These are phyloP conservation scores for Nothobranchius furzeri DNA, from an alignment of 2,113 vertebrate genomes.

Conservation along the genomic window DNA sequence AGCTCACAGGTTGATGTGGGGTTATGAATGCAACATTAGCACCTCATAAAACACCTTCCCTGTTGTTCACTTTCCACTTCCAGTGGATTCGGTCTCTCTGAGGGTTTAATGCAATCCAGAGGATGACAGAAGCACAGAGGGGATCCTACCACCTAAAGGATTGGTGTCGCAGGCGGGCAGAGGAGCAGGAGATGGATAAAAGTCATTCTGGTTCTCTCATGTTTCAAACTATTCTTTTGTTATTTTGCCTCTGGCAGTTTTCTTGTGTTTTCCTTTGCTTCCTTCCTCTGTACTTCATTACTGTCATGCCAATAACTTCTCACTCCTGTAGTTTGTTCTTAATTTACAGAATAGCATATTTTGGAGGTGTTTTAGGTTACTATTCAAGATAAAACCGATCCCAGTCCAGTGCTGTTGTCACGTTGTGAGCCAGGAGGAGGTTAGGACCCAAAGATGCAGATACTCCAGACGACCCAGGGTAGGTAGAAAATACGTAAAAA, in stretches of 20 bases:
- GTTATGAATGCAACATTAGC: conserved; percentile 39
- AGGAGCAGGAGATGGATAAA: conserved; percentile 1
- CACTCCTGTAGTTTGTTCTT: too few species aligned
- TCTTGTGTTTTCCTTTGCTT: neutral
- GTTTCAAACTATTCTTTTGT: conserved; percentile 7
- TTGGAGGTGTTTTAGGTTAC: too few species aligned
- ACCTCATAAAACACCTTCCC: conserved; percentile 12
- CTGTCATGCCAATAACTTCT: too few species aligned
- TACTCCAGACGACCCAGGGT: too few species aligned
- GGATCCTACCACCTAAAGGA: conserved; percentile 20
- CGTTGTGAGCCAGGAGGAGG: too few species aligned
- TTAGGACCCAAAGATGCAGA: too few species aligned
- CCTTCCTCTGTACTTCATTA: neutral
- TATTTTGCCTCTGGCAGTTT: neutral
- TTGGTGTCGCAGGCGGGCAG: conserved; percentile 29
- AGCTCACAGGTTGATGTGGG: conserved; percentile 33
- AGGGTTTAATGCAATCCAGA: neutral
- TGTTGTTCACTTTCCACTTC: conserved; percentile 13
- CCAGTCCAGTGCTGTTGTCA: too few species aligned
- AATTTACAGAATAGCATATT: too few species aligned
- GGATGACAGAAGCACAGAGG: conserved; percentile 19
- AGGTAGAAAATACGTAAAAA: too few species aligned
- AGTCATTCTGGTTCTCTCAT: conserved; percentile 12
- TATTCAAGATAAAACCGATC: too few species aligned
- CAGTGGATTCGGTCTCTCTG: conserved; percentile 6